Base-by-base conservation (phyloP, 2,797 vertebrate species). In the Paratrypauchen microcephalus region DNA sequence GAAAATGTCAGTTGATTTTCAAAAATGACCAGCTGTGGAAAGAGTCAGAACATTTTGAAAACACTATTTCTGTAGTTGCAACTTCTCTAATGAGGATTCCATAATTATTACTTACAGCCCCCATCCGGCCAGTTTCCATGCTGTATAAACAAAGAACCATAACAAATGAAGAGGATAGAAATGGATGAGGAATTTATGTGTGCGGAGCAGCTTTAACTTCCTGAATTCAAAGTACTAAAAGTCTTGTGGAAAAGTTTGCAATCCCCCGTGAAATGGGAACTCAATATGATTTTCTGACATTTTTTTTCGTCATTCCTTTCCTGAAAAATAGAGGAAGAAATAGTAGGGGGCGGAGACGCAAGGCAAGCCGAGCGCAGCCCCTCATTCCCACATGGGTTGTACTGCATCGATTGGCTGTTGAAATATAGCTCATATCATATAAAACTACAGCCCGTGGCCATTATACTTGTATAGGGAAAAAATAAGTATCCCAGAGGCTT, bases 401-500 rank as follows among this genome's bases (percentile, higher is more conserved):
- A 88, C 80, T 68, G 82, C 91, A 92, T 92, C 83, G 80, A 93
- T 92, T 89, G 86, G 87, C 88, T 89, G 79, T 80, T 90, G 87
- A 92, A 93, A 92, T 92, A 87, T 87, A 87, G 90, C 85, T 89
- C 72, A 79, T 86, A 88, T 89, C 87, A 83, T 81, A 89, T 83
- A 88, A 90, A 89, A 85, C 74, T 66, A 80, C 61, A 80, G 78
- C 87, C 87, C 83, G 69, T 79, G 80, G 85, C 82, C 80, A 62
- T 78, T 80, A 83, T 80, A 74, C 75, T 75, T 86, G 87, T 86
- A 73, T 77, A 74, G 89, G 90, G 88, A 86, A 73, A 74, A 74
- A 73, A 75, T 74, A 84, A 73, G 75, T 59, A 0, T 87, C 83
- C 85, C 86, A 78, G 63, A 82, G 81, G 84, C 73, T 74, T 69